Evolutionary conservation across 2,888 invertebrate genomes (phyloP), one percentile per base, ranked within the genome.

Genomic region (Patella caerulea): DNA sequence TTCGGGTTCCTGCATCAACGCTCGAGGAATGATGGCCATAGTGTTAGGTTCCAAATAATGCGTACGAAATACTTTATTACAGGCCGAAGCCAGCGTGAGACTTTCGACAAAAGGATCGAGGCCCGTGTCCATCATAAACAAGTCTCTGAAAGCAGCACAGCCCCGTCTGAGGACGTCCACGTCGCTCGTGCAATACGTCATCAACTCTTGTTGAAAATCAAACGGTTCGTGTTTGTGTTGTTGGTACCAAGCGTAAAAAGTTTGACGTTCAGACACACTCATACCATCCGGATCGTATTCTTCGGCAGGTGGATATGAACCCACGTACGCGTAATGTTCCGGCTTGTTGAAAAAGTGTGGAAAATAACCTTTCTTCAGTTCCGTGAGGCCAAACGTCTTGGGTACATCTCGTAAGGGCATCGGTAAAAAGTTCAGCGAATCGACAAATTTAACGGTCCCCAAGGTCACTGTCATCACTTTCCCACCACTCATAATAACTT

Each of bases 281-380:
- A 34, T 34, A 4, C 34, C 34, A 34, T 34, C 4, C 34, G 34
- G 34, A 34, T 34, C 34, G 34, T 34, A 34, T 4, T 34, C 34
- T 34, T 34, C 34, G 34, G 34, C 34, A 34, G 34, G 34, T 34
- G 34, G 34, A 24, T 34, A 2, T 34, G 34, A 4, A n/a, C 59
- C 59, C 7, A 59, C 59, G 17, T 15, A 59, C n/a, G 7, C 7
- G 17, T 7, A 7, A 19, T 59, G 17, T 59, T 59, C 59, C 1
- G 59, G 59, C 14, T 12, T 59, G 19, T 59, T 59, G 59, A 59
- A 59, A 59, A 59, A 59, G 19, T 59, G 59, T 19, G 59, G 59
- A 59, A 59, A 59, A 59, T 59, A 59, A 59, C 59, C 59, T 19
- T 59, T 59, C 59, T 59, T 59, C 59, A 59, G 17, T 59, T 59